Evolutionary conservation across 2,797 vertebrate species (phyloP).

Genomic region (Parauchenoglanis punctatus): DNA sequence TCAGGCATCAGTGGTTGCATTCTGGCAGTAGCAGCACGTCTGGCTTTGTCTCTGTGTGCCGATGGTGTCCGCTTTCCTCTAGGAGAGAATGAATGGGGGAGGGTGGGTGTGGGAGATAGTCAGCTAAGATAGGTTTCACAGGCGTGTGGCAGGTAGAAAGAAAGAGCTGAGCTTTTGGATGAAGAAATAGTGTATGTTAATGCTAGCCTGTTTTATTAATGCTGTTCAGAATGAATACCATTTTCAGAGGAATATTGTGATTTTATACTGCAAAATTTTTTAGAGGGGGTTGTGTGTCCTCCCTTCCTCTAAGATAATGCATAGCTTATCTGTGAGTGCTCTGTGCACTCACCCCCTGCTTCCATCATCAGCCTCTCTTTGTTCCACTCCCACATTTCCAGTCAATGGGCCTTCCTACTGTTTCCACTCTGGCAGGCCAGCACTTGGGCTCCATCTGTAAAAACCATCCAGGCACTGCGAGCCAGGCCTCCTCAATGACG

Average conservation of each 20-base stretch:
- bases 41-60: constrained; percentile 64
- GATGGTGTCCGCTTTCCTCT: constrained; percentile 72
- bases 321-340: constrained; percentile 39
- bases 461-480: constrained; percentile 68
- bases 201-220: neutral
- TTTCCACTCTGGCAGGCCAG: constrained; percentile 67
- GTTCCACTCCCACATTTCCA: constrained; percentile 58
- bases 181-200: constrained; percentile 32
- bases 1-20: constrained; percentile 71
- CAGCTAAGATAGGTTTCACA: constrained; percentile 71
- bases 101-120: constrained; percentile 69
- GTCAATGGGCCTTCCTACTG: constrained; percentile 65
- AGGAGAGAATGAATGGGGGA: constrained; percentile 68
- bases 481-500: constrained; percentile 72
- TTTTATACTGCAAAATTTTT: neutral
- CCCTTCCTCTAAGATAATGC: constrained; percentile 32
- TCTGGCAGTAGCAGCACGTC: constrained; percentile 60
- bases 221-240: constrained; percentile 23
- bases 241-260: constrained; percentile 24
- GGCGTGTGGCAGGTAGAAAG: constrained; percentile 64
- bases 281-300: neutral
- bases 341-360: constrained; percentile 53
- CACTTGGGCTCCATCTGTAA: constrained; percentile 71
- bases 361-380: constrained; percentile 54
- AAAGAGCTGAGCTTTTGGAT: constrained; percentile 39